Evolutionary conservation across 2,888 invertebrate genomes (phyloP).

Genomic region (Hyppa rectilinea): DNA sequence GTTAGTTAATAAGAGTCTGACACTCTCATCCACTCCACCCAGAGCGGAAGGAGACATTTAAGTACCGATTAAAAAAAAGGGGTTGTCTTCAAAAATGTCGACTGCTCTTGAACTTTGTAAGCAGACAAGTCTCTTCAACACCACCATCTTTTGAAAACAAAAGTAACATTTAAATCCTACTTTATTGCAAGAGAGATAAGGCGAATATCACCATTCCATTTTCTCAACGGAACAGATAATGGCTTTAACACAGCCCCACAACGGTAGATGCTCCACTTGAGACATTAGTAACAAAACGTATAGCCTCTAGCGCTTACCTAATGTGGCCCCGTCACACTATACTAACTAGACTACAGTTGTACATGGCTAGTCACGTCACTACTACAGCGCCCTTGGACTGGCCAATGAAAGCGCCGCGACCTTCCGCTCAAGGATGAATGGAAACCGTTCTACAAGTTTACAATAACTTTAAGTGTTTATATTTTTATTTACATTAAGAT

Average conservation of each 20-base stretch:
- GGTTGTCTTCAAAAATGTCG: neutral
- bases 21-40: no score
- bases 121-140: neutral
- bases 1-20: no score
- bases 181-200: neutral
- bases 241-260: neutral
- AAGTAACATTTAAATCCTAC: slow-evolving; percentile 1
- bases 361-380: slow-evolving; percentile 30
- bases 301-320: slow-evolving; percentile 7
- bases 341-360: slow-evolving; percentile 18
- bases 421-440: slow-evolving; percentile 57
- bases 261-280: slow-evolving; percentile 31
- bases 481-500: slow-evolving; percentile 23
- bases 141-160: neutral
- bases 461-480: slow-evolving; percentile 44
- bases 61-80: no score
- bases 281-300: slow-evolving; percentile 38
- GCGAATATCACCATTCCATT: neutral
- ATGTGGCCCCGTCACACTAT: slow-evolving; percentile 38
- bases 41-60: no score
- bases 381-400: slow-evolving; percentile 52
- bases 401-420: slow-evolving; percentile 60
- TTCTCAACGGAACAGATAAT: slow-evolving; percentile 11
- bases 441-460: slow-evolving; percentile 51
- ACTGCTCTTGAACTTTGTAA: neutral